Base-by-base conservation (phyloP, 2,113 vertebrate species). In the Quiscalus mexicanus region DNA sequence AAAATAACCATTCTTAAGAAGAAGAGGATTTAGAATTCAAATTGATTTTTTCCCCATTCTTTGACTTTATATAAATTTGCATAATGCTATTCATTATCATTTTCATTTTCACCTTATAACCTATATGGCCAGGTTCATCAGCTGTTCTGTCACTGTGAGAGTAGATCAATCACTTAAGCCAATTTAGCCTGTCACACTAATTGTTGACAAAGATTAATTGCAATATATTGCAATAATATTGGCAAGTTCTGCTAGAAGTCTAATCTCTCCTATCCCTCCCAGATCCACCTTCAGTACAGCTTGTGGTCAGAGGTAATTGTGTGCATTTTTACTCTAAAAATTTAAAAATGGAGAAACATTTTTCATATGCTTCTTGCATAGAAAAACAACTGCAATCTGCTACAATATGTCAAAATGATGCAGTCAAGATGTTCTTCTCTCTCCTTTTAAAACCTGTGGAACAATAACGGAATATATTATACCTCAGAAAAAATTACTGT, bases 131-230 rank as follows among this genome's bases (percentile, higher is more conserved):
- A 70, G 37, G 33, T 93, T 93, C 88, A 87, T 95, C 65, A 83
- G 74, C 55, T 84, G 21, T 42, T 87, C 77, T 68, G 69, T 75
- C 90, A 82, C n/a, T 59, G 31, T 3, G 13, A 30, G 35, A 89
- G 67, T 50, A 80, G 41, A 96, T 95, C 91, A 95, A 96, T 94
- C 88, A 92, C 93, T 96, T 85, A 92, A 95, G 75, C 56, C 70
- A 89, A 84, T 95, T 97, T 96, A 89, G 17, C 12, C 79, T 95
- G 77, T 84, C 95, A 94, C 60, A 37, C 17, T 92, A 71, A 85
- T 68, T 83, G 75, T 76, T 95, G 74, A 95, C 78, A 88, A 92
- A 94, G 86, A 95, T 93, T 75, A 95, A 93, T 89, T 87, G 15
- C 50, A 35, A 35, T 63, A 49, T 70, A 78, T 39, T 55, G 14